A percentile compares a stretch with the other conserved stretches of the same genome.
Conservation (phyloP, 2,797 vertebrate species). For the Pagetopsis macropterus region DNA sequence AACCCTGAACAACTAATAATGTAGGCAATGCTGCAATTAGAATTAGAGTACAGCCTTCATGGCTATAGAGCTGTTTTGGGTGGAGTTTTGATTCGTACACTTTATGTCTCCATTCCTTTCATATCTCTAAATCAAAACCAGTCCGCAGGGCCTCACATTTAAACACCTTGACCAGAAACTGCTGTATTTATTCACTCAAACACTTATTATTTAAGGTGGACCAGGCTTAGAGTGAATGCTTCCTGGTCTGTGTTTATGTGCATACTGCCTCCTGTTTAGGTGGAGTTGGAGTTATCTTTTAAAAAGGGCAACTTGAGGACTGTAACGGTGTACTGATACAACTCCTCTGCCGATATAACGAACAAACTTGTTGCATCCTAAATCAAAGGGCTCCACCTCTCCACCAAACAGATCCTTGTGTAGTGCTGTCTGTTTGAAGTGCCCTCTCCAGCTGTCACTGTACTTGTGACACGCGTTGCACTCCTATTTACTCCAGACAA, state of each 20-base stretch:
- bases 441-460: slow-evolving; percentile 68
- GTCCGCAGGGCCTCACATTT: slow-evolving; percentile 60
- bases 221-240: slow-evolving; percentile 42
- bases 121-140: slow-evolving; percentile 43
- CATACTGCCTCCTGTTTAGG: slow-evolving; percentile 44
- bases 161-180: slow-evolving; percentile 58
- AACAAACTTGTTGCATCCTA: slow-evolving; percentile 65
- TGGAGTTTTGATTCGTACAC: slow-evolving; percentile 31
- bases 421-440: slow-evolving; percentile 59
- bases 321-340: slow-evolving; percentile 35
- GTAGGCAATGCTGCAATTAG: slow-evolving; percentile 33
- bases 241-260: slow-evolving; percentile 49
- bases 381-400: slow-evolving; percentile 49
- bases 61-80: slow-evolving; percentile 30
- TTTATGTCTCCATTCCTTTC: slow-evolving; percentile 57
- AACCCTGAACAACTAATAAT: slow-evolving; percentile 30
- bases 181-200: slow-evolving; percentile 68
- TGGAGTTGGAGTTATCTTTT: slow-evolving; percentile 14
- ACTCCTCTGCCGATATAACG: slow-evolving; percentile 39
- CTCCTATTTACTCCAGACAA: slow-evolving; percentile 69
- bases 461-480: slow-evolving; percentile 65
- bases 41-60: not conserved
- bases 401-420: slow-evolving; percentile 42
- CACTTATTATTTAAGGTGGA: slow-evolving; percentile 28
- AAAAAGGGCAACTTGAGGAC: slow-evolving; percentile 37